Evolutionary conservation across 2,113 vertebrate genomes (phyloP), one percentile per base, ranked within the genome.

Genomic region (Nothocercus nigrocapillus): DNA sequence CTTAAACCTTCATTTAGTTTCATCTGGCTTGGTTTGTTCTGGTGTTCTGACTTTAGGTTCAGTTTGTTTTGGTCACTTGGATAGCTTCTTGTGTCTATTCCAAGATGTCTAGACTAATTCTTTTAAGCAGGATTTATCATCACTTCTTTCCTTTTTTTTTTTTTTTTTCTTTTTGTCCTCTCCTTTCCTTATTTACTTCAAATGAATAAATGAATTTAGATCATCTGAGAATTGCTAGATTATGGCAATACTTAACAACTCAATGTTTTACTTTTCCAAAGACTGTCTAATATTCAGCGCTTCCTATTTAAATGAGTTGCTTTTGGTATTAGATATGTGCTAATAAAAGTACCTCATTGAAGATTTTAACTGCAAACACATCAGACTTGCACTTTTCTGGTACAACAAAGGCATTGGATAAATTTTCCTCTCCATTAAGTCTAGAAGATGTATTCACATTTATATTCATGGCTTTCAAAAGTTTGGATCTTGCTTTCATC

Each of bases 121-220:
- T 38, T 42, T 40, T 30, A 54, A 56, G 82, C 1, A 90, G 66
- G 11, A 13, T 51, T 51, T 10, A 20, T 68, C 45, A 36, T 9
- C 0, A 9, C 2, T 30, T 5, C 11, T 5, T 3, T 7, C 30
- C 40, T 42, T 42, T 2, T 27, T 4, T 8, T 5, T 3, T 5
- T 24, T 59, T 25, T 42, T 18, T 15, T 47, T 44, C 69, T 45
- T 59, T 28, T 47, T 18, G 9, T 53, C 0, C 9, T 70, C 10
- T 11, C 4, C 36, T 49, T 0, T 0, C 3, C 15, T 15, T 2
- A 0, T 74, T 79, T 93, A 56, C 32, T 79, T 51, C 11, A 88
- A 47, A 34, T 51, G 2, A 56, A 62, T 32, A 88, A 47, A 34
- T 51, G 2, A 56, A 62, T 32, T 36, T 38, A 82, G 28, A 42